Conservation (phyloP, 2,888 invertebrate genomes). For the Eremobia ochroleuca region DNA sequence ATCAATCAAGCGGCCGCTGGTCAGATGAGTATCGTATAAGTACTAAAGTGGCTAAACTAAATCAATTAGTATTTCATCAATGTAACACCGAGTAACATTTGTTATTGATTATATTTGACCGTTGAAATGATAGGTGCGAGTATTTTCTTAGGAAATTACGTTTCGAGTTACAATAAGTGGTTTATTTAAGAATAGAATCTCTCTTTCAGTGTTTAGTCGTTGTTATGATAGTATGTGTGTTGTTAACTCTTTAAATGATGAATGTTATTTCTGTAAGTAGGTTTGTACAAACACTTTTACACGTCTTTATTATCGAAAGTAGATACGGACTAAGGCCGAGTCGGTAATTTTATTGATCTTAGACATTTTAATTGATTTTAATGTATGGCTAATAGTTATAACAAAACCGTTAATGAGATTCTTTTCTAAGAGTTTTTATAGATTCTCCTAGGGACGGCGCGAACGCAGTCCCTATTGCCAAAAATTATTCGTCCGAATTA, state of each 20-base stretch:
- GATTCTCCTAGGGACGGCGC: background rate
- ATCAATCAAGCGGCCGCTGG: conserved; percentile 32
- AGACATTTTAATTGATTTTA: background rate
- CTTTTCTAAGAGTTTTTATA: background rate
- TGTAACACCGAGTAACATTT: conserved; percentile 35
- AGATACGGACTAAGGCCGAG: background rate
- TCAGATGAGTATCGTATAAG: conserved; percentile 32
- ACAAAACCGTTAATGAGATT: background rate
- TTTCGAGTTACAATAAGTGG: background rate
- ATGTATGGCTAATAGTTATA: background rate
- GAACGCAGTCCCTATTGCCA: background rate
- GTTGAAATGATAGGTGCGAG: background rate
- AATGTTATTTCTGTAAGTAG: background rate
- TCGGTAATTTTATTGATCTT: too few species aligned
- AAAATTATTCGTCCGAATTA: background rate
- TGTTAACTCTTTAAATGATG: background rate
- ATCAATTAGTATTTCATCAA: conserved; percentile 49
- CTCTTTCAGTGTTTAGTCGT: too few species aligned
- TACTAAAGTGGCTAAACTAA: conserved; percentile 46
- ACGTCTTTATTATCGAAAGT: background rate
- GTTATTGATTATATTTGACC: conserved; percentile 14
- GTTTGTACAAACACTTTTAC: background rate
- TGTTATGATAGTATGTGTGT: too few species aligned
- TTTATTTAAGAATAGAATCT: background rate
- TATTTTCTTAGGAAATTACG: background rate